Percentiles rank a stretch among this genome's conserved stretches.
Conservation (phyloP, 1,140 invertebrate genomes). For the Panagrolaimus sp. region DNA sequence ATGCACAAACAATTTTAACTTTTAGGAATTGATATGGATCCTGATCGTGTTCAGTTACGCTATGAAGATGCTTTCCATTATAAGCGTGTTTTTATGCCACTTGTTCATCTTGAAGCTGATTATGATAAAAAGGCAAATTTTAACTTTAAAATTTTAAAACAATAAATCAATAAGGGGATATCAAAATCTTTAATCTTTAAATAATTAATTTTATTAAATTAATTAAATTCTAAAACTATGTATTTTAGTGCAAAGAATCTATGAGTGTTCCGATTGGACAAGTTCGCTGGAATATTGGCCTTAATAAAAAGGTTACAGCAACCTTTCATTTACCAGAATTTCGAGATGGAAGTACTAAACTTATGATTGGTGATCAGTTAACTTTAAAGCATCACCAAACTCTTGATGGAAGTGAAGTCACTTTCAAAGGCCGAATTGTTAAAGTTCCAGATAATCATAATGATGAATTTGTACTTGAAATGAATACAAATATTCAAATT, state of each 20-base stretch:
- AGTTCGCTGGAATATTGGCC: conserved; percentile 92
- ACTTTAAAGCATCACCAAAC: conserved; percentile 75
- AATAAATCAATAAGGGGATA: too few relatives aligned
- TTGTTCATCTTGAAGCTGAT: conserved; percentile 94
- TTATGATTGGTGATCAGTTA: conserved; percentile 99
- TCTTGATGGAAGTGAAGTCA: conserved; percentile 68
- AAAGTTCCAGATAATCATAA: conserved; percentile 98
- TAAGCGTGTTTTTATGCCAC: conserved; percentile 92
- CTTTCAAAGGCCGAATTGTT: conserved; percentile 87
- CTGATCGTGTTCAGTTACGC: conserved; percentile 82
- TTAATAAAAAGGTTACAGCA: conserved; percentile 95
- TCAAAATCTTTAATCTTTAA: too few relatives aligned
- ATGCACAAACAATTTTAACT: too few relatives aligned
- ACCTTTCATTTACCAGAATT: conserved; percentile 96
- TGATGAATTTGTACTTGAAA: conserved; percentile 92
- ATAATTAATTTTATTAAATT: too few relatives aligned
- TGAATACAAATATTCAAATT: conserved; percentile 61
- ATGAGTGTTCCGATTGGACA: conserved; percentile 97
- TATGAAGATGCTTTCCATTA: conserved; percentile 82
- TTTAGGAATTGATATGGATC: conserved; percentile 94
- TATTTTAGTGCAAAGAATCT: conserved; percentile 93
- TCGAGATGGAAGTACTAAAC: conserved; percentile 68
- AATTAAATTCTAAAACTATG: too few relatives aligned
- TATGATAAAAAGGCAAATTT: conserved; percentile 95
- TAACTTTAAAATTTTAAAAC: too few relatives aligned